These are phyloP conservation scores for Eutolmus rufibarbis DNA, from an alignment of 2,888 invertebrate genomes.

Conservation along the genomic window DNA sequence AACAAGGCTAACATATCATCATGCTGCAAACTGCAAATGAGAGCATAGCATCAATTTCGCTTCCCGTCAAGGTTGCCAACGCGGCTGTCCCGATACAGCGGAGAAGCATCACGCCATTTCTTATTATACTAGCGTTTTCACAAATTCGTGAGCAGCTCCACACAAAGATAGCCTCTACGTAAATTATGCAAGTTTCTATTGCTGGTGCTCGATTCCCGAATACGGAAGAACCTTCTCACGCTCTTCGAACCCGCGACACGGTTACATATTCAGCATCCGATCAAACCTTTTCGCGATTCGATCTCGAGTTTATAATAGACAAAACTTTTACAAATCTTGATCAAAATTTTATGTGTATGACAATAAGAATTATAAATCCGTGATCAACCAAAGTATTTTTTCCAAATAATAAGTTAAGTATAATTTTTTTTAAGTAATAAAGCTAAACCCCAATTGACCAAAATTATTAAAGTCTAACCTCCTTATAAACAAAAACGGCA, in stretches of 20 bases:
- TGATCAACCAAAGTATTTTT: too few species aligned
- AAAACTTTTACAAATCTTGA: not conserved
- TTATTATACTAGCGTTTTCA: slow-evolving; percentile 19
- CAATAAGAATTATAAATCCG: not conserved
- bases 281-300: not conserved
- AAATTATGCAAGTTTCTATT: not conserved
- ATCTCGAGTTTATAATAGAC: not conserved
- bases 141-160: slow-evolving; percentile 15
- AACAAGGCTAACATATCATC: slow-evolving; percentile 32
- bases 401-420: too few species aligned
- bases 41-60: slow-evolving; percentile 17
- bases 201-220: not conserved
- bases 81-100: not conserved
- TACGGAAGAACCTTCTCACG: slow-evolving; percentile 10
- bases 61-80: not conserved
- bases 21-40: slow-evolving; percentile 31
- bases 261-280: not conserved
- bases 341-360: not conserved
- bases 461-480: too few species aligned
- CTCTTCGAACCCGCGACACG: not conserved
- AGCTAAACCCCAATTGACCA: too few species aligned
- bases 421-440: too few species aligned
- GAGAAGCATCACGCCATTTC: not conserved
- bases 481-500: too few species aligned
- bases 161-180: not conserved